Percentiles rank a stretch among this genome's conserved stretches.
These are phyloP conservation scores for Papilio polyxenes DNA, from an alignment of 1,140 invertebrate genomes.

Conservation along the genomic window DNA sequence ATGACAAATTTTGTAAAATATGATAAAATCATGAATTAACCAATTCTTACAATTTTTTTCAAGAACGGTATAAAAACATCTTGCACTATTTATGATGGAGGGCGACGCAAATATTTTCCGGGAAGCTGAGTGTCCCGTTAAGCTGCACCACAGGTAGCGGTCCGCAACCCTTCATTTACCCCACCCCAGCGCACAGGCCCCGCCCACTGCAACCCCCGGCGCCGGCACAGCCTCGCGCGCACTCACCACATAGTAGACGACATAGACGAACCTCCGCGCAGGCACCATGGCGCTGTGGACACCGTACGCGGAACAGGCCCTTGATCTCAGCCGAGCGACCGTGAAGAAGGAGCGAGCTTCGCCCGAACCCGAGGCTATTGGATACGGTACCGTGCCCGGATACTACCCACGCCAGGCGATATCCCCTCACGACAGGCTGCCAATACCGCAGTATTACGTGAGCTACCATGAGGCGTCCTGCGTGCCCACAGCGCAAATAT, in stretches of 20 bases:
- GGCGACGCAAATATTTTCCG: slow-evolving; percentile 18
- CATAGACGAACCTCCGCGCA: neutral
- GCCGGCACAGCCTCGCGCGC: neutral
- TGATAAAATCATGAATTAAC: neutral
- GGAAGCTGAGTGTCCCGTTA: slow-evolving; percentile 43
- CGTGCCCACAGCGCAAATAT: slow-evolving; percentile 42
- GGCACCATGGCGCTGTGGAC: slow-evolving; percentile 51
- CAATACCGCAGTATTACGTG: slow-evolving; percentile 34
- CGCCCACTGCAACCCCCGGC: slow-evolving; percentile 30
- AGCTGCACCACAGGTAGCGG: slow-evolving; percentile 42
- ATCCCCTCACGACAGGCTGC: slow-evolving; percentile 30
- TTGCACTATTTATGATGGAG: slow-evolving; percentile 17
- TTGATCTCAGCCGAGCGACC: slow-evolving; percentile 18
- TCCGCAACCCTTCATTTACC: slow-evolving; percentile 43
- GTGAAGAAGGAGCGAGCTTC: slow-evolving; percentile 39
- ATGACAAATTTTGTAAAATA: neutral
- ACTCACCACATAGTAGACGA: slow-evolving; percentile 28
- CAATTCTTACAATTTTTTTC: slow-evolving; percentile 19
- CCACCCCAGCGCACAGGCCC: slow-evolving; percentile 38
- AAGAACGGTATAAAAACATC: slow-evolving; percentile 10
- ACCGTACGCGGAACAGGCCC: slow-evolving; percentile 55
- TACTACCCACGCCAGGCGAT: slow-evolving; percentile 29
- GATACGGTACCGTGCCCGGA: slow-evolving; percentile 1
- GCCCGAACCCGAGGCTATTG: slow-evolving; percentile 28
- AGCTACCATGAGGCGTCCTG: slow-evolving; percentile 36